Conservation (phyloP, 2,888 invertebrate genomes). For the Sclerodermus sp. region DNA sequence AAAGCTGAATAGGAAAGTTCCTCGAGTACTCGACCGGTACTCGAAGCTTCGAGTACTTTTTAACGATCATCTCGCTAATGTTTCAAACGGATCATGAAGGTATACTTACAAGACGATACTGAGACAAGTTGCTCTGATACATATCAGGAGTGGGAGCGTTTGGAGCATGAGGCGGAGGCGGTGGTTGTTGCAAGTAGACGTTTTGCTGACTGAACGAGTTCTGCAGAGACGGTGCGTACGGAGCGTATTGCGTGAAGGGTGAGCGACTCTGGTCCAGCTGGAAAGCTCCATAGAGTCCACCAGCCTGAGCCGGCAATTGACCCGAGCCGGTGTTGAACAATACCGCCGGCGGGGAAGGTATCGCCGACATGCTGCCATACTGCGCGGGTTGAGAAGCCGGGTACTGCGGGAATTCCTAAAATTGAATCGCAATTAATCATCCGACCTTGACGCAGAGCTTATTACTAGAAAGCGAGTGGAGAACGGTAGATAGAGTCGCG, state of each 20-base stretch:
- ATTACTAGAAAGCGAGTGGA: too few species aligned
- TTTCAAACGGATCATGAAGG: neutral
- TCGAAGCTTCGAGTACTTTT: too few species aligned
- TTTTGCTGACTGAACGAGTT: slow-evolving; percentile 61
- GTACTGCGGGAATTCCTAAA: slow-evolving; percentile 55
- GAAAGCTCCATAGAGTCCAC: slow-evolving; percentile 82
- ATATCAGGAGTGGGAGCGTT: slow-evolving; percentile 68
- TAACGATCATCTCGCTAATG: neutral
- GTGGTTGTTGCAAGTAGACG: slow-evolving; percentile 58
- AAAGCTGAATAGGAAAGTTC: too few species aligned
- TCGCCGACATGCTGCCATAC: slow-evolving; percentile 79
- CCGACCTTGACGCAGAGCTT: too few species aligned
- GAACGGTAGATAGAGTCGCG: too few species aligned
- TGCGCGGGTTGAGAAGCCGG: slow-evolving; percentile 61
- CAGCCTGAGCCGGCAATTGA: slow-evolving; percentile 68
- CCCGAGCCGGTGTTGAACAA: slow-evolving; percentile 75
- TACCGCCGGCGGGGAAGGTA: slow-evolving; percentile 84
- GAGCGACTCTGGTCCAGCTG: slow-evolving; percentile 75
- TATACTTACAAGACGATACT: slow-evolving; percentile 61
- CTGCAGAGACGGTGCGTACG: slow-evolving; percentile 69
- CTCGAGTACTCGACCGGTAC: too few species aligned
- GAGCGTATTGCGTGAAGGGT: slow-evolving; percentile 76
- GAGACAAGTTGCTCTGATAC: slow-evolving; percentile 67
- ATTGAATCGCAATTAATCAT: slow-evolving; percentile 7
- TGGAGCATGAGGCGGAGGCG: slow-evolving; percentile 64